Conservation (phyloP, 2,888 invertebrate genomes). For the Aromia moschata region DNA sequence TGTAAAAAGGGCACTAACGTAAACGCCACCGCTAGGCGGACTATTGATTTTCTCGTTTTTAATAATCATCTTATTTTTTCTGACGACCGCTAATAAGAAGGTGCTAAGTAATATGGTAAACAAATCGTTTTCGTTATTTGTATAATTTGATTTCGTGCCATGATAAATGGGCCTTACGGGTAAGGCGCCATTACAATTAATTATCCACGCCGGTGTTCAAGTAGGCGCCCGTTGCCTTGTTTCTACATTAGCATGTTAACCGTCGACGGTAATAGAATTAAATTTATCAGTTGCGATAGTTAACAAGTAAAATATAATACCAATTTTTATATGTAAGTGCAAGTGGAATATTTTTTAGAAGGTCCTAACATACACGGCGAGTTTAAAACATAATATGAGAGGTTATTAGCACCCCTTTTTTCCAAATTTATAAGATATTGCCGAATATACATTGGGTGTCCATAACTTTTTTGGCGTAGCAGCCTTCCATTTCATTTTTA, state of each 20-base stretch:
- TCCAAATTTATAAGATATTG: too few relatives aligned
- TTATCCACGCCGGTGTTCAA: conserved; percentile 30
- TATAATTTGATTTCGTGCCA: conserved; percentile 9
- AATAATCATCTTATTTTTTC: conserved; percentile 17
- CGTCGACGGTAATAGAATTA: conserved; percentile 14
- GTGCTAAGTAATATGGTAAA: conserved; percentile 7
- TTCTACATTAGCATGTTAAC: conserved; percentile 12
- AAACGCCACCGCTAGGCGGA: conserved; percentile 4
- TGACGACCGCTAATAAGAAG: not conserved
- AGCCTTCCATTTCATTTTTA: too few relatives aligned
- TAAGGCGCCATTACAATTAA: conserved; percentile 38
- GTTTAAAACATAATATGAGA: too few relatives aligned
- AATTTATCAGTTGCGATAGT: conserved; percentile 21
- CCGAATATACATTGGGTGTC: too few relatives aligned
- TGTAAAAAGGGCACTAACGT: conserved; percentile 24
- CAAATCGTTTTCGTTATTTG: conserved; percentile 11
- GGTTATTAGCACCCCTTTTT: too few relatives aligned
- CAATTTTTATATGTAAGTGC: too few relatives aligned
- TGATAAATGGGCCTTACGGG: conserved; percentile 35
- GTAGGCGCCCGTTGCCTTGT: conserved; percentile 19
- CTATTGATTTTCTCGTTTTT: conserved; percentile 13
- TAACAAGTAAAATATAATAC: too few relatives aligned
- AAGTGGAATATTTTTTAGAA: too few relatives aligned
- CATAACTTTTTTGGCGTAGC: too few relatives aligned
- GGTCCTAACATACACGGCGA: too few relatives aligned